These are phyloP conservation scores for Apotomis capreana DNA, from an alignment of 2,888 invertebrate genomes.

Conservation along the genomic window DNA sequence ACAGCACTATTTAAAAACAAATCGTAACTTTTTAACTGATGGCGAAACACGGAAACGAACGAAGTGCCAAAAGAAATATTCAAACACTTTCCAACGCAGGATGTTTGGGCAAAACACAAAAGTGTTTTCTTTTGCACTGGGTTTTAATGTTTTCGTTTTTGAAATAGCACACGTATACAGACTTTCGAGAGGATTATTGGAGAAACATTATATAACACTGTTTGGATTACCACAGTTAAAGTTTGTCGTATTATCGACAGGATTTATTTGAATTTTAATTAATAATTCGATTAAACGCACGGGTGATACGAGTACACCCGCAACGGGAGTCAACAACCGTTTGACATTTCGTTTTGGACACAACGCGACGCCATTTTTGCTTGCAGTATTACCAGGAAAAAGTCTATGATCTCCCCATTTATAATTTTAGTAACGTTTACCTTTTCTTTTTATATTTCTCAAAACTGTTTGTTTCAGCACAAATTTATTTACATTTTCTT, in stretches of 20 bases:
- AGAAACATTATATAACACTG: neutral
- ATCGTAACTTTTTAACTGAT: constrained; percentile 6
- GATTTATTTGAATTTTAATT: constrained; percentile 24
- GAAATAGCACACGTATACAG: constrained; percentile 24
- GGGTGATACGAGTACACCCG: constrained; percentile 45
- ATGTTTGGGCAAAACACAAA: constrained; percentile 57
- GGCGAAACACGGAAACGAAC: constrained; percentile 13
- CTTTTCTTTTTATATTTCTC: too few species aligned
- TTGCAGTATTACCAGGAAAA: constrained; percentile 47
- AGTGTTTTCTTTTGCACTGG: constrained; percentile 37
- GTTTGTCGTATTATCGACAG: constrained; percentile 1
- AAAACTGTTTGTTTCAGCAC: too few species aligned
- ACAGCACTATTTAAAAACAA: neutral
- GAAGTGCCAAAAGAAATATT: constrained; percentile 23
- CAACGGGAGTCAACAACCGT: constrained; percentile 75
- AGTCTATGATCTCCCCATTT: constrained; percentile 19
- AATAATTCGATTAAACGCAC: constrained; percentile 11
- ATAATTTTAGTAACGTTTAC: neutral
- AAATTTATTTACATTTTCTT: too few species aligned
- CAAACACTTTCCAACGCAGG: constrained; percentile 35
- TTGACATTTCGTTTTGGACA: constrained; percentile 62
- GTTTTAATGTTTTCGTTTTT: constrained; percentile 36
- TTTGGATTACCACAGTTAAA: neutral
- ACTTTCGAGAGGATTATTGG: neutral
- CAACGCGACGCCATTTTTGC: constrained; percentile 62